Evolutionary conservation across 2,797 vertebrate species (phyloP).

Genomic region (Cyprinodon diabolis): DNA sequence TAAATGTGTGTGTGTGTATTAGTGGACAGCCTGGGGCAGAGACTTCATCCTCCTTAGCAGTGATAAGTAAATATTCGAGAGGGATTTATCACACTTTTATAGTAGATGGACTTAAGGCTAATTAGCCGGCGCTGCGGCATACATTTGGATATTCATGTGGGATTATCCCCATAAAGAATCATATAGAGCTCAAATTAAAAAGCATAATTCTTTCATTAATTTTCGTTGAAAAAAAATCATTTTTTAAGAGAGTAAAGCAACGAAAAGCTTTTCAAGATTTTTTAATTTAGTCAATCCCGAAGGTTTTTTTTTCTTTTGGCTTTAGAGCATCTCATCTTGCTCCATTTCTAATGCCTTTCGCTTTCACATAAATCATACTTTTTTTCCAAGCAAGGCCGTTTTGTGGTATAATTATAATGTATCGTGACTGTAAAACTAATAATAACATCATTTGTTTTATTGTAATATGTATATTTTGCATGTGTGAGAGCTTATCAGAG

Average conservation of each 20-base stretch:
- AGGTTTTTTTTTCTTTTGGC: slow-evolving; percentile 49
- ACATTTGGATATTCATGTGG: slow-evolving; percentile 81
- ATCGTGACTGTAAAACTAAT: slow-evolving; percentile 67
- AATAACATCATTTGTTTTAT: slow-evolving; percentile 81
- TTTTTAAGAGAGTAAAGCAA: slow-evolving; percentile 58
- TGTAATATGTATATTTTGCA: slow-evolving; percentile 76
- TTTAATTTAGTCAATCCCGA: slow-evolving; percentile 44
- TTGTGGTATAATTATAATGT: slow-evolving; percentile 76
- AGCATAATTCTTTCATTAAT: slow-evolving; percentile 74
- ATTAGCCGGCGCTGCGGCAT: slow-evolving; percentile 76
- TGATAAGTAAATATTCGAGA: slow-evolving; percentile 71
- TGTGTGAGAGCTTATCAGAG: slow-evolving; percentile 73
- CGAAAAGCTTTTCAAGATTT: slow-evolving; percentile 53
- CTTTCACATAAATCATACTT: slow-evolving; percentile 56
- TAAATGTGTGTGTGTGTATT: slow-evolving; percentile 8
- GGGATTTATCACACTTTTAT: slow-evolving; percentile 77
- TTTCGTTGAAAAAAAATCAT: slow-evolving; percentile 54
- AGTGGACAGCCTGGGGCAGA: slow-evolving; percentile 62
- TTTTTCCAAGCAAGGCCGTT: slow-evolving; percentile 39
- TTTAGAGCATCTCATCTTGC: slow-evolving; percentile 62
- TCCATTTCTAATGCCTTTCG: slow-evolving; percentile 63
- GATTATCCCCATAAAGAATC: slow-evolving; percentile 74
- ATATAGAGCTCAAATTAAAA: slow-evolving; percentile 70
- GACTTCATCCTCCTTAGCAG: slow-evolving; percentile 62
- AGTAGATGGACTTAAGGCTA: slow-evolving; percentile 74